Percentiles rank a stretch among this genome's conserved stretches.
Evolutionary conservation across 2,797 vertebrate species (phyloP).

Genomic region (Pangasius djambal): DNA sequence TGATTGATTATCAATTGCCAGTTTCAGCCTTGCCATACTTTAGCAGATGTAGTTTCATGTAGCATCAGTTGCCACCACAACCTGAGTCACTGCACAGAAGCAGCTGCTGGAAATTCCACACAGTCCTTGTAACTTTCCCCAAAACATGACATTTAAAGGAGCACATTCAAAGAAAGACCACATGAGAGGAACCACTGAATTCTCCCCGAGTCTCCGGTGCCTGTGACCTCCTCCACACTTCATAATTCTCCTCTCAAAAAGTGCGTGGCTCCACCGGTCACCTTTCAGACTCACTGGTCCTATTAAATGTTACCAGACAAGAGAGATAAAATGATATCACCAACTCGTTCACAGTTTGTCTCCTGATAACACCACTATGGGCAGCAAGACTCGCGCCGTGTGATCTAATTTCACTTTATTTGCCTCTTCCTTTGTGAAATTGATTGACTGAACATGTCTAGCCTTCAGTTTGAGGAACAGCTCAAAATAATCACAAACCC

Average conservation of each 20-base stretch:
- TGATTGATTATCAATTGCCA: slow-evolving; percentile 44
- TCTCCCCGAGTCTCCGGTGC: slow-evolving; percentile 30
- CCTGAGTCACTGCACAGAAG: slow-evolving; percentile 55
- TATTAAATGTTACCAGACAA: slow-evolving; percentile 1
- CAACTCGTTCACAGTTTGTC: neutral
- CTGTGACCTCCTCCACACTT: slow-evolving; percentile 36
- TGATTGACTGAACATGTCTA: slow-evolving; percentile 28
- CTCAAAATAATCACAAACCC: slow-evolving; percentile 43
- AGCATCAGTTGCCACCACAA: slow-evolving; percentile 53
- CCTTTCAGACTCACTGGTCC: slow-evolving; percentile 26
- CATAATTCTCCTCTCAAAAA: slow-evolving; percentile 29
- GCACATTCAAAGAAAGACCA: slow-evolving; percentile 50
- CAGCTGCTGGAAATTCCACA: slow-evolving; percentile 58
- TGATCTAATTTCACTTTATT: neutral
- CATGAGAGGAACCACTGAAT: slow-evolving; percentile 53
- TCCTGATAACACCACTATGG: neutral
- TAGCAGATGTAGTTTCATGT: slow-evolving; percentile 39
- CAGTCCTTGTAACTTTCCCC: slow-evolving; percentile 50
- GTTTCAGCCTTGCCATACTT: slow-evolving; percentile 36
- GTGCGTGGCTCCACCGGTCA: slow-evolving; percentile 8
- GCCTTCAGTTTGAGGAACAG: slow-evolving; percentile 19
- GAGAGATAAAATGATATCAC: slow-evolving; percentile 21
- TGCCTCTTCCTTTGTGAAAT: slow-evolving; percentile 16
- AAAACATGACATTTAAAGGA: slow-evolving; percentile 59
- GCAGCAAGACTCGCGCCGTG: neutral